Percentiles rank a stretch among this genome's conserved stretches.
phyloP scores from a whole-genome alignment of 1,140 invertebrate species.

The Sarcophaga bullata region DNA sequence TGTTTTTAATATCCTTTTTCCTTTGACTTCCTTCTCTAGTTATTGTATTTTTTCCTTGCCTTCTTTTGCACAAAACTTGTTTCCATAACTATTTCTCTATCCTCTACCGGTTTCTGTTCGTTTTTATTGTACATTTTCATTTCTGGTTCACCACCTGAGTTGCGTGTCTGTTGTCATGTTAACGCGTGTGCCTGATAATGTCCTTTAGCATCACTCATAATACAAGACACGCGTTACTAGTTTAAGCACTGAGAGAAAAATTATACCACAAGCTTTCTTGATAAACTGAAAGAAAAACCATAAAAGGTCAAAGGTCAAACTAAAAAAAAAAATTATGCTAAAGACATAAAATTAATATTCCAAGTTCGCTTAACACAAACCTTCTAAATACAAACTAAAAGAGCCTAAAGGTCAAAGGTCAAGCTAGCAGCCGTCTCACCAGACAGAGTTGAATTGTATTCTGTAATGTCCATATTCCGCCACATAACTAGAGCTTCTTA shows the following conservation, averaged over 20 bases:
- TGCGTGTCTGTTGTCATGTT: constrained; percentile 36
- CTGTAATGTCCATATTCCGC: too few species aligned
- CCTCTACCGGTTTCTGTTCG: not conserved
- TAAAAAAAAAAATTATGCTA: too few species aligned
- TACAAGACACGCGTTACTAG: not conserved
- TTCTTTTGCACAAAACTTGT: not conserved
- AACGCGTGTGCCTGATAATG: constrained; percentile 30
- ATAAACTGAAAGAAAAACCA: too few species aligned
- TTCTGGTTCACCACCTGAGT: constrained; percentile 25
- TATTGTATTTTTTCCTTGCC: not conserved
- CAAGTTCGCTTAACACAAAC: too few species aligned
- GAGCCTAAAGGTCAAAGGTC: too few species aligned
- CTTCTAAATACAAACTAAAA: too few species aligned
- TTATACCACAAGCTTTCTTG: not conserved
- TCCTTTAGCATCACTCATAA: constrained; percentile 8
- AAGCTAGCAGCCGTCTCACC: too few species aligned
- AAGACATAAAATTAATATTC: too few species aligned
- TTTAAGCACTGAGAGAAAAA: not conserved
- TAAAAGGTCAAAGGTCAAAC: too few species aligned
- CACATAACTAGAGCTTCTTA: too few species aligned
- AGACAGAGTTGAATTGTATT: too few species aligned
- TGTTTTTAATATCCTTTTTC: not conserved
- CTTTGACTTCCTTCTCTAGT: not conserved
- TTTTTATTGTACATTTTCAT: not conserved
- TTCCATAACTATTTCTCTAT: not conserved